Base-by-base conservation (phyloP, 2,113 vertebrate genomes). In the Perca schrenkii region DNA sequence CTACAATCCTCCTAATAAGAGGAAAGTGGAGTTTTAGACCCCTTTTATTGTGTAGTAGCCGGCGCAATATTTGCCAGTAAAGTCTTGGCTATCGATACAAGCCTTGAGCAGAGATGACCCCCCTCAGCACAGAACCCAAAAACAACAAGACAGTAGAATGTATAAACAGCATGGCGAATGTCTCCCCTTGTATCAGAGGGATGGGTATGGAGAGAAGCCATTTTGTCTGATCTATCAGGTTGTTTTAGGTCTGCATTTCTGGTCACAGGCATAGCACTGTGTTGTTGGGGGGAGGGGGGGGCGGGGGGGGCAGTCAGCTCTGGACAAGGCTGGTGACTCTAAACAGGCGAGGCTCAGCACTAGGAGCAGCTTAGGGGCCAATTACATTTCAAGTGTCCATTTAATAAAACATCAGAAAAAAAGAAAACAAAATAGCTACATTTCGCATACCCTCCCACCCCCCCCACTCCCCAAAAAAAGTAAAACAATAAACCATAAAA, bases 321-420 rank as follows among this genome's bases (percentile, higher is more conserved):
- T 10, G 66, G 60, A 88, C 86, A 83, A 83, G 89, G 77, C 85
- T 61, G 65, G 76, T 46, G 88, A 89, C 84, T 89, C 79, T 69
- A 70, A 80, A 88, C 77, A 89, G 91, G 83, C 81, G 40, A 91
- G 88, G 88, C 92, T 90, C 89, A 93, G 92, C 93, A 93, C 85
- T 88, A 87, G 82, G 89, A 94, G 91, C 89, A 93, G 90, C 90
- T 84, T 84, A 90, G 87, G 84, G 89, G 90, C 80, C 78, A 21
- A 83, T 90, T 91, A 94, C 92, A 93, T 91, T 91, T 94, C 89
- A 91, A 92, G 87, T 92, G 92, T 93, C 92, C 86, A 83, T 69
- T 14, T 63, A 91, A 82, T 75, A 90, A 89, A 89, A 83, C 49
- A 90, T 87, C 56, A 75, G 34, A 62, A 63, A 86, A 80, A 76